Evolutionary conservation across 2,113 vertebrate species (phyloP).

Genomic region (Alosa alosa): DNA sequence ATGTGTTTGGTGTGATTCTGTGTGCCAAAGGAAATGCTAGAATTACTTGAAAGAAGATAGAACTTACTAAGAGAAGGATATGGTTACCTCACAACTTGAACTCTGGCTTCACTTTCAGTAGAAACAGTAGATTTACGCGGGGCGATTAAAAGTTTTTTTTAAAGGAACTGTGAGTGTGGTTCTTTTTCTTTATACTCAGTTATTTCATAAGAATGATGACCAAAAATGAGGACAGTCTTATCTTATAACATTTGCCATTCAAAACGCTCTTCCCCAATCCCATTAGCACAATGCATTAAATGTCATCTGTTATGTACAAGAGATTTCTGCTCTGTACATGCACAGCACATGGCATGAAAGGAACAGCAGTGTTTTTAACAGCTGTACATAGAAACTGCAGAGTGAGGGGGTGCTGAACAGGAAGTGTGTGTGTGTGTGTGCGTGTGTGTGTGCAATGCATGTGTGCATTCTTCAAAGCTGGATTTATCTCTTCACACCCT

Average conservation of each 20-base stretch:
- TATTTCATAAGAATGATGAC: background rate
- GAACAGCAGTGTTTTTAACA: background rate
- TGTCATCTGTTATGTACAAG: background rate
- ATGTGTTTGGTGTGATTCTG: background rate
- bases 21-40: background rate
- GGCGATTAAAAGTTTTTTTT: too few species aligned
- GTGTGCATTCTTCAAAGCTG: background rate
- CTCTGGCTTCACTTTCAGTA: too few species aligned
- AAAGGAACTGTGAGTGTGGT: background rate
- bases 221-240: constrained; percentile 8
- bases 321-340: constrained; percentile 17
- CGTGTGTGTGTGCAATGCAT: background rate
- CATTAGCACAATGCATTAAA: constrained; percentile 14
- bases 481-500: background rate
- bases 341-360: background rate
- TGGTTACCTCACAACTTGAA: too few species aligned
- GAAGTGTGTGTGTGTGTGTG: too few species aligned
- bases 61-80: too few species aligned
- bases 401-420: too few species aligned
- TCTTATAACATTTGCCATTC: constrained; percentile 4
- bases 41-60: background rate
- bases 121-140: too few species aligned
- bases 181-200: too few species aligned
- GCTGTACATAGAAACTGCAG: background rate
- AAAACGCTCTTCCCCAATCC: background rate